Evolutionary conservation across 2,888 invertebrate species (phyloP).

Genomic region (Drosophila lacicola): DNA sequence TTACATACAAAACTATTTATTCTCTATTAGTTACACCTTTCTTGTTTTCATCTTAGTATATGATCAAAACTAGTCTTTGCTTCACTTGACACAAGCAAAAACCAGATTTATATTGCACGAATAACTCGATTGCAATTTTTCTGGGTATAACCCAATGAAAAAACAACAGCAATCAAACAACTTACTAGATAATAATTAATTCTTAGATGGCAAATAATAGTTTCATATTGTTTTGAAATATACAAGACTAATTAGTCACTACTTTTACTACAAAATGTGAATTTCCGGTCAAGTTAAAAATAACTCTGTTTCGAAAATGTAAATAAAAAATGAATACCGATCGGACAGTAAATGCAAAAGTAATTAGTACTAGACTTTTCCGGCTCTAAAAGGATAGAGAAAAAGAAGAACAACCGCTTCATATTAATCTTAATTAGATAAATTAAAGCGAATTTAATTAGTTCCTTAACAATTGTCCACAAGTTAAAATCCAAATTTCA

Average conservation of each 20-base stretch:
- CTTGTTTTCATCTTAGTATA: background rate
- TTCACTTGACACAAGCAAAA: background rate
- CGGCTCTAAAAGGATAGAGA: no score
- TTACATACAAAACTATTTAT: no score
- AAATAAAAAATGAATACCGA: no score
- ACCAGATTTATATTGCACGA: conserved; percentile 1
- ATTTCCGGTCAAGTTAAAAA: background rate
- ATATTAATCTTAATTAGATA: no score
- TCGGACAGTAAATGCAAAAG: no score
- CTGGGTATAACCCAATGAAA: conserved; percentile 4
- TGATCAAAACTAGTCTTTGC: background rate
- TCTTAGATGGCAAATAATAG: background rate
- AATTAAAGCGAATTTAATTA: no score
- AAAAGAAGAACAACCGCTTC: no score
- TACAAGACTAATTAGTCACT: background rate
- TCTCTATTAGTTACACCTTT: no score
- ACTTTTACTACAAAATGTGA: background rate
- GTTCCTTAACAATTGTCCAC: background rate
- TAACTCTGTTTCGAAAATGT: no score
- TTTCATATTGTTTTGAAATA: background rate
- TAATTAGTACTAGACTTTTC: no score
- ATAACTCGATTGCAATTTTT: background rate
- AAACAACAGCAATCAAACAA: background rate
- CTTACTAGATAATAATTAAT: background rate
- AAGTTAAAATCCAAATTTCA: conserved; percentile 20